Evolutionary conservation across 1,140 invertebrate genomes (phyloP), one percentile per base, ranked within the genome.

Genomic region (Drosophila kepulauana): DNA sequence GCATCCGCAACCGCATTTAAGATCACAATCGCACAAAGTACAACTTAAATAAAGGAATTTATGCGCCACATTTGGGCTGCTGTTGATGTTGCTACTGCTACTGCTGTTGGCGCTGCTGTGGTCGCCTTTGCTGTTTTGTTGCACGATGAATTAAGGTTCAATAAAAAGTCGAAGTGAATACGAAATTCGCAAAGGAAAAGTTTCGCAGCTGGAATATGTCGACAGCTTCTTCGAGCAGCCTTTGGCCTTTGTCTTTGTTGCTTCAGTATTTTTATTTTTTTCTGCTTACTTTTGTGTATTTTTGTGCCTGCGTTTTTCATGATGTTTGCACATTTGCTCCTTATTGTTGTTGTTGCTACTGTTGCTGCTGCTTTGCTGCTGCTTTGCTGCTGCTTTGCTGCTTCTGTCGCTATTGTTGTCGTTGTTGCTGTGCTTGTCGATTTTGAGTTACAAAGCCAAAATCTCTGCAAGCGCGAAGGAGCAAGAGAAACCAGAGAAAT

Each of bases 371-470:
- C 2, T 25, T 25, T n/a, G n/a, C n/a, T n/a, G n/a, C n/a, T n/a
- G n/a, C n/a, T n/a, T n/a, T n/a, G 74, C 41, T 74, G 58, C 59
- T 72, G 52, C 30, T 33, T n/a, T n/a, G 30, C 30, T 33, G 6
- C 2, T 25, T 25, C 35, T 38, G 35, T 38, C 35, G 35, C 35
- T 38, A 38, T 45, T 41, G 49, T 30, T 65, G 30, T 43, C 35
- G 35, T 13, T 38, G 62, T 16, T 52, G 62, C 30, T 54, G 71
- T 79, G 78, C 75, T 80, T 73, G 71, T 70, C 73, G 81, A 80
- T 89, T 88, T 88, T 88, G 85, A 88, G 85, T 81, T 89, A 88
- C 85, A 88, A 88, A 88, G 84, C 85, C 84, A 88, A 89, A 88
- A 88, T 88, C 84, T 84, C 84, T 62, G 78, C 77, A 57, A 74